A percentile compares a stretch with the other conserved stretches of the same genome.
Evolutionary conservation across 1,140 invertebrate species (phyloP).

Genomic region (Heterodera carotae): DNA sequence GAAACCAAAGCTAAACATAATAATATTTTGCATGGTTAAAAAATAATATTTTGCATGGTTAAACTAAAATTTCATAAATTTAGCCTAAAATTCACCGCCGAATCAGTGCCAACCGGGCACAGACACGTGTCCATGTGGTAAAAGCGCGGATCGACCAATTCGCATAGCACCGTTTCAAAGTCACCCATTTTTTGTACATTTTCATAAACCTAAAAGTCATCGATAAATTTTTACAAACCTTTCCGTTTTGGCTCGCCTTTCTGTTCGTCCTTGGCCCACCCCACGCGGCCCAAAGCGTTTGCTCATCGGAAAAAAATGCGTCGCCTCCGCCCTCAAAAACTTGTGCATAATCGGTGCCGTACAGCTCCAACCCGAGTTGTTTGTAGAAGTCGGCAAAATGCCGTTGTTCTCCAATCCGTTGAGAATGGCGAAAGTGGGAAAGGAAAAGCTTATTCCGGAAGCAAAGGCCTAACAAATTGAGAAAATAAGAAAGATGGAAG

Average conservation of each 20-base stretch:
- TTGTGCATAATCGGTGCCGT: conserved; percentile 56
- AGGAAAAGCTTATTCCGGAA: conserved; percentile 60
- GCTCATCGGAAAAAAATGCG: conserved; percentile 57
- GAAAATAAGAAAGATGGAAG: background rate
- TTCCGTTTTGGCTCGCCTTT: conserved; percentile 26
- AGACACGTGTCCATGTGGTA: conserved; percentile 65
- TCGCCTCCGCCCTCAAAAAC: conserved; percentile 64
- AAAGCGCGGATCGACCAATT: conserved; percentile 55
- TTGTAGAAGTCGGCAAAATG: conserved; percentile 62
- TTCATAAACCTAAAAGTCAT: conserved; percentile 55
- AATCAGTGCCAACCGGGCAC: conserved; percentile 53
- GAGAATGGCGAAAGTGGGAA: conserved; percentile 60
- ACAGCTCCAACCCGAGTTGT: conserved; percentile 53
- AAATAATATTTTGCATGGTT: no score
- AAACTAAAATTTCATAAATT: background rate
- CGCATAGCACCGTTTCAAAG: conserved; percentile 61
- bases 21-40: no score
- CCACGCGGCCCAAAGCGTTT: conserved; percentile 63
- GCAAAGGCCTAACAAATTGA: conserved; percentile 41
- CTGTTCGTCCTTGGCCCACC: conserved; percentile 53
- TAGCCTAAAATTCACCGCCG: conserved; percentile 32
- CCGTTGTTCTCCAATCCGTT: conserved; percentile 59
- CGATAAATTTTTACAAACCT: background rate
- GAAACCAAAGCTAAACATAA: conserved; percentile 55
- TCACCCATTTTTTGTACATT: conserved; percentile 48